Conservation (phyloP, 2,113 vertebrate species). For the Chionomys nivalis region DNA sequence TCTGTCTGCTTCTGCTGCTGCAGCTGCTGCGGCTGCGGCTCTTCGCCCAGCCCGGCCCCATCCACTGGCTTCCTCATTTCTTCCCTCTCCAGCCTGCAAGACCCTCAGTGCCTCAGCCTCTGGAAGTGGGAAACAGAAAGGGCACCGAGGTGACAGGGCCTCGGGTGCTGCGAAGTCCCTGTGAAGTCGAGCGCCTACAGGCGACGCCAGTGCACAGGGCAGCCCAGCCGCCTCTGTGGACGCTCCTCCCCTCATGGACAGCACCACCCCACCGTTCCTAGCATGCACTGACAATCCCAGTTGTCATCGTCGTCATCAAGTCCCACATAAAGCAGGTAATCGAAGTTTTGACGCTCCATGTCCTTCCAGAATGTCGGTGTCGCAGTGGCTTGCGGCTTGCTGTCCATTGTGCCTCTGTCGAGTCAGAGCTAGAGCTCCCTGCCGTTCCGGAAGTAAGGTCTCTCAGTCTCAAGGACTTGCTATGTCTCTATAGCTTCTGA, state of each 20-base stretch:
- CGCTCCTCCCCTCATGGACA: neutral
- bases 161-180: neutral
- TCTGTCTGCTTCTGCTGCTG: neutral
- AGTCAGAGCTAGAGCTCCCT: neutral
- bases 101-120: neutral
- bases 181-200: no score
- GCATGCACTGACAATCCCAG: neutral
- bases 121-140: neutral
- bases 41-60: neutral
- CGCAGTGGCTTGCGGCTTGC: neutral
- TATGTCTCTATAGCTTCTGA: neutral
- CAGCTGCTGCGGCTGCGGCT: neutral
- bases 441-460: neutral
- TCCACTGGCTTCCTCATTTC: neutral
- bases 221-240: neutral
- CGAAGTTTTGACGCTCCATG: neutral
- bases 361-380: accelerated
- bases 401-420: no score
- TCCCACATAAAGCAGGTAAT: no score
- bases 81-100: neutral
- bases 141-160: neutral
- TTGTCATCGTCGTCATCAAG: neutral
- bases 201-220: no score
- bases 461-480: neutral
- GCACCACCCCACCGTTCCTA: neutral